Percentiles rank a stretch among this genome's conserved stretches.
These are phyloP conservation scores for Drosophila persimilis DNA, from an alignment of 1,140 invertebrate genomes.

Conservation along the genomic window DNA sequence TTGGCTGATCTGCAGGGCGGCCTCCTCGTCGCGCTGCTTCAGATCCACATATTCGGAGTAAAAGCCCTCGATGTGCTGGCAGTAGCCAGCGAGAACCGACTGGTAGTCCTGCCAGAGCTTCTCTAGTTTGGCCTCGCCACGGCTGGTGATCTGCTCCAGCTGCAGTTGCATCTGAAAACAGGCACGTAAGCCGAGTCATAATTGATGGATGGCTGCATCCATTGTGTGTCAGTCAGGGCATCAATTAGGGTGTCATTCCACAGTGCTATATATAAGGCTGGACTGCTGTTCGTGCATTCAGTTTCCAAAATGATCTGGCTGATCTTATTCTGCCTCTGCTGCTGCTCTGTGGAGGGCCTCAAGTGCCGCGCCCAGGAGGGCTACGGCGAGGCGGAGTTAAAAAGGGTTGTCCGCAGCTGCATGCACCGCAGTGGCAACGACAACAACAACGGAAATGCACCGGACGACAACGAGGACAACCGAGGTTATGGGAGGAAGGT, in stretches of 20 bases:
- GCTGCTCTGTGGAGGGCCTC: conserved; percentile 43
- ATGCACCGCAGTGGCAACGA: conserved; percentile 58
- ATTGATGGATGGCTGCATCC: conserved; percentile 14
- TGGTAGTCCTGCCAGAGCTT: conserved; percentile 79
- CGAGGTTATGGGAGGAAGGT: neutral
- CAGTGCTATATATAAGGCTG: conserved; percentile 43
- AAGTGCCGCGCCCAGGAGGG: conserved; percentile 84
- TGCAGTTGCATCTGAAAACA: conserved; percentile 73
- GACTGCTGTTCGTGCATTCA: neutral
- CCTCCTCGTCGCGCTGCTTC: conserved; percentile 78
- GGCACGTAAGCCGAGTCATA: conserved; percentile 14
- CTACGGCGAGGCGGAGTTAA: conserved; percentile 82
- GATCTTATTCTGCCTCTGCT: conserved; percentile 22
- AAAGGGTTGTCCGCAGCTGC: conserved; percentile 65
- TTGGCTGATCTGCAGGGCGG: conserved; percentile 63
- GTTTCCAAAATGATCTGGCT: conserved; percentile 41
- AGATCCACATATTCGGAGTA: conserved; percentile 80
- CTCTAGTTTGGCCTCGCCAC: conserved; percentile 74
- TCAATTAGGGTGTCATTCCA: conserved; percentile 20
- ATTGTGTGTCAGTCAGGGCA: conserved; percentile 60
- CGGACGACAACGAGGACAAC: conserved; percentile 28
- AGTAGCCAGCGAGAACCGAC: conserved; percentile 70
- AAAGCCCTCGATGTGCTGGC: conserved; percentile 74
- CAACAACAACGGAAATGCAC: conserved; percentile 20
- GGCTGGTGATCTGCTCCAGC: conserved; percentile 70